Evolutionary conservation across 2,113 vertebrate species (phyloP).

Genomic region (Cavia aperea): DNA sequence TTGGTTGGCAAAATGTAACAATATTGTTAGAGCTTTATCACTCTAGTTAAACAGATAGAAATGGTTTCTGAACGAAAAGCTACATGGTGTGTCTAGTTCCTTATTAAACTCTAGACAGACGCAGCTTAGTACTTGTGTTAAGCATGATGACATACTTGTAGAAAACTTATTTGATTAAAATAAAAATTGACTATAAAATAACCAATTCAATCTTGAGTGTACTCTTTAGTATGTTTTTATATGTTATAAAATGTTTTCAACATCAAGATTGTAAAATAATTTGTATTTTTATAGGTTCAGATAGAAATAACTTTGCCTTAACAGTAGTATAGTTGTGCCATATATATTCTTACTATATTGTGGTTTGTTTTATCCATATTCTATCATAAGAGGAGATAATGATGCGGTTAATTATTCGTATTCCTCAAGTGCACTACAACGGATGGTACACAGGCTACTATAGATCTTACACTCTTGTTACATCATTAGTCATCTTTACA

Average conservation of each 20-base stretch:
- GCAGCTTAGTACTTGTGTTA: not conserved
- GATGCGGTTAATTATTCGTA: not conserved
- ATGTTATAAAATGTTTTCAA: not conserved
- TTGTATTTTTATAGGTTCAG: not conserved
- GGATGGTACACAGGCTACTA: not conserved
- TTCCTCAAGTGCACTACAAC: not conserved
- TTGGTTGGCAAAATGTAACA: not conserved
- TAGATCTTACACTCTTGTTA: not conserved
- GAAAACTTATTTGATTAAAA: not conserved
- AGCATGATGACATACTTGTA: not conserved
- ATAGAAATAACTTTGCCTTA: not conserved
- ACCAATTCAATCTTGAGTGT: not conserved
- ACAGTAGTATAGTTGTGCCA: not conserved
- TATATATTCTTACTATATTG: not conserved
- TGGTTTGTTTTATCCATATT: not conserved
- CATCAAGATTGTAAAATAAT: not conserved
- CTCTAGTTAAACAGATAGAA: not conserved
- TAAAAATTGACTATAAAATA: not conserved
- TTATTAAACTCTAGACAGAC: not conserved
- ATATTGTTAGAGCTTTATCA: not conserved
- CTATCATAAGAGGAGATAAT: not conserved
- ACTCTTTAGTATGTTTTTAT: not conserved
- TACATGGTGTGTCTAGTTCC: not conserved
- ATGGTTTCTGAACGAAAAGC: not conserved
- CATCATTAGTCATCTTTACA: not conserved